A percentile compares a stretch with the other conserved stretches of the same genome.
phyloP scores from a whole-genome alignment of 1,140 invertebrate species.

The Trissolcus basalis region DNA sequence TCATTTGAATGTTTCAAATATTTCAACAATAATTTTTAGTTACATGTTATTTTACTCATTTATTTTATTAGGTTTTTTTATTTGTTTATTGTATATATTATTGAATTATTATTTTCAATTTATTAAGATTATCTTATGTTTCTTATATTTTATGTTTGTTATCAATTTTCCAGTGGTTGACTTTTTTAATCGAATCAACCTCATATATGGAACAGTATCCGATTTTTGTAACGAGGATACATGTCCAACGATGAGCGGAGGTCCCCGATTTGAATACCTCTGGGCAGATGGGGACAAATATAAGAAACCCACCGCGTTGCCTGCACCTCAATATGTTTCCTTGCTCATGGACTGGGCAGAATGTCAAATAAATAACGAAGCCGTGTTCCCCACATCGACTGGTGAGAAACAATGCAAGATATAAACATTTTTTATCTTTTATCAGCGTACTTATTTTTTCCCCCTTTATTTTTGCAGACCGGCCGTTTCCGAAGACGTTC shows the following conservation, averaged over 20 bases:
- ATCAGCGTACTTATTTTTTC: not conserved
- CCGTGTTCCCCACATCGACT: constrained; percentile 87
- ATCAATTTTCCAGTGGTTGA: constrained; percentile 88
- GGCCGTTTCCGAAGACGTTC: constrained; percentile 94
- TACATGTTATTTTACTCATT: no score
- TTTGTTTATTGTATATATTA: no score
- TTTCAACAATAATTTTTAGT: no score
- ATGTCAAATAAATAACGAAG: constrained; percentile 93
- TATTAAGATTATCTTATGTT: no score
- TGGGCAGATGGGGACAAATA: constrained; percentile 93
- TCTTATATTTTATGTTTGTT: no score
- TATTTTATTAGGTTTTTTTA: no score
- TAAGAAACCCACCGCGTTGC: constrained; percentile 92
- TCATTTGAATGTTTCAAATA: no score
- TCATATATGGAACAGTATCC: constrained; percentile 93
- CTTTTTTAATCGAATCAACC: constrained; percentile 96
- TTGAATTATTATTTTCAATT: no score
- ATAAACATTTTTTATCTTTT: no score
- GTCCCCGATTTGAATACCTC: constrained; percentile 91
- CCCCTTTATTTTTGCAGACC: constrained; percentile 80
- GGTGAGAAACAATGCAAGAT: constrained; percentile 72
- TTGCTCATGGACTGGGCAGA: constrained; percentile 97
- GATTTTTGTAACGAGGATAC: constrained; percentile 91
- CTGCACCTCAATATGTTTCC: constrained; percentile 91
- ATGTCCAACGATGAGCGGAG: constrained; percentile 95